Conservation (phyloP, 2,888 invertebrate genomes). For the Choristoneura rosaceana region DNA sequence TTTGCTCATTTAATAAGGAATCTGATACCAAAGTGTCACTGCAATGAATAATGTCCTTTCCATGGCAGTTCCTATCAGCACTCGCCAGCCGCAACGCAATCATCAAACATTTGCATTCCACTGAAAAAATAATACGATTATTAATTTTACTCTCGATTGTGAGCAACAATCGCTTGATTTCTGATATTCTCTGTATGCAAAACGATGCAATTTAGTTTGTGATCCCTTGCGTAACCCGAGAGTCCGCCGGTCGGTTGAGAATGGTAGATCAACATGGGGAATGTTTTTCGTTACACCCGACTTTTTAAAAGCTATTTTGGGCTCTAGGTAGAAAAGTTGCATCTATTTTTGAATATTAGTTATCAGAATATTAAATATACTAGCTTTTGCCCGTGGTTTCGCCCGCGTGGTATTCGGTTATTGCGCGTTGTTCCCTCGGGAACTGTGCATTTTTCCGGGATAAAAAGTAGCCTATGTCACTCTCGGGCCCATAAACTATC, state of each 20-base stretch:
- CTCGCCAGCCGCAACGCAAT: conserved; percentile 73
- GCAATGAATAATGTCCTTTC: conserved; percentile 36
- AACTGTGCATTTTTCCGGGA: too few species aligned
- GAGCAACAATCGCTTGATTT: conserved; percentile 25
- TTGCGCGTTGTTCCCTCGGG: too few species aligned
- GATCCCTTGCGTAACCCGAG: conserved; percentile 52
- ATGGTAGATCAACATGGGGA: conserved; percentile 1
- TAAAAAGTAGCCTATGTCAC: too few species aligned
- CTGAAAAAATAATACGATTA: conserved; percentile 84
- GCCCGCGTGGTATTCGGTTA: too few species aligned
- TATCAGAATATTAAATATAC: too few species aligned
- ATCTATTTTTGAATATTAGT: too few species aligned
- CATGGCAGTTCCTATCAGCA: conserved; percentile 55
- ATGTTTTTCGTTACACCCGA: not conserved
- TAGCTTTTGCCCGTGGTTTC: too few species aligned
- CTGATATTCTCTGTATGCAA: conserved; percentile 72
- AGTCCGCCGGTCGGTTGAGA: conserved; percentile 14
- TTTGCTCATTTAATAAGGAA: not conserved
- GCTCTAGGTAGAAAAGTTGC: not conserved
- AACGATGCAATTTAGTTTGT: conserved; percentile 67
- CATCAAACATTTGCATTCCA: conserved; percentile 83
- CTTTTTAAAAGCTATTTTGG: not conserved
- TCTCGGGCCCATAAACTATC: too few species aligned
- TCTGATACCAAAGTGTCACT: conserved; percentile 5
- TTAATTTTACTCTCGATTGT: conserved; percentile 80